A percentile compares a stretch with the other conserved stretches of the same genome.
Conservation (phyloP, 2,797 vertebrate genomes). For the Hemitrygon akajei region DNA sequence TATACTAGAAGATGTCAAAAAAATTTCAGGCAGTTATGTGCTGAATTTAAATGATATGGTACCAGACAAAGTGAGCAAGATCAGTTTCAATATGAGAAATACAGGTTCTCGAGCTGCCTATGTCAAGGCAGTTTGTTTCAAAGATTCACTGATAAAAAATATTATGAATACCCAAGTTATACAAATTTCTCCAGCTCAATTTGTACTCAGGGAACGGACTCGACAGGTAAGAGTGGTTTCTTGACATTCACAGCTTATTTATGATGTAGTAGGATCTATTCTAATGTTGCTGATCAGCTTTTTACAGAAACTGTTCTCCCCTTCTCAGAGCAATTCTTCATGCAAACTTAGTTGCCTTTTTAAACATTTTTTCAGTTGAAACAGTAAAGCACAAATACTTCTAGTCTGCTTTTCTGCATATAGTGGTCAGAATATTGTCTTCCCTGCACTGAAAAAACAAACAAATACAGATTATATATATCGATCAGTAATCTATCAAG, state of each 20-base stretch:
- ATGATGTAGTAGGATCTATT: neutral
- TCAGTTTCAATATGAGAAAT: slow-evolving; percentile 74
- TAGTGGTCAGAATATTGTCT: no score
- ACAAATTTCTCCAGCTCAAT: slow-evolving; percentile 78
- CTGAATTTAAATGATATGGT: slow-evolving; percentile 58
- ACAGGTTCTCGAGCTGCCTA: slow-evolving; percentile 85
- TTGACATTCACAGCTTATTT: neutral
- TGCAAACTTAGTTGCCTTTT: no score
- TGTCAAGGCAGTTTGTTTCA: slow-evolving; percentile 74
- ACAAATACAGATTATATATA: no score
- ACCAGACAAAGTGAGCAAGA: slow-evolving; percentile 61
- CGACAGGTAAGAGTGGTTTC: slow-evolving; percentile 64
- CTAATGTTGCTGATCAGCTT: neutral
- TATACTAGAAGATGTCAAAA: slow-evolving; percentile 82
- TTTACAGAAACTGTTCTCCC: neutral
- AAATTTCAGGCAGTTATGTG: slow-evolving; percentile 74
- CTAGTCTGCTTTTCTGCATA: no score
- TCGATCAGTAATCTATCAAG: no score
- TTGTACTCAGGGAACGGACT: slow-evolving; percentile 79
- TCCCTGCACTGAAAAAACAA: no score
- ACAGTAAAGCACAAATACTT: no score
- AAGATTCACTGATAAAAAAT: slow-evolving; percentile 58
- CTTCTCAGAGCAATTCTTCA: no score
- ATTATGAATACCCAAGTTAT: slow-evolving; percentile 66
- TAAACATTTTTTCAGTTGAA: no score